phyloP scores from a whole-genome alignment of 2,888 invertebrate species.

The Scaptomyza polygonia region DNA sequence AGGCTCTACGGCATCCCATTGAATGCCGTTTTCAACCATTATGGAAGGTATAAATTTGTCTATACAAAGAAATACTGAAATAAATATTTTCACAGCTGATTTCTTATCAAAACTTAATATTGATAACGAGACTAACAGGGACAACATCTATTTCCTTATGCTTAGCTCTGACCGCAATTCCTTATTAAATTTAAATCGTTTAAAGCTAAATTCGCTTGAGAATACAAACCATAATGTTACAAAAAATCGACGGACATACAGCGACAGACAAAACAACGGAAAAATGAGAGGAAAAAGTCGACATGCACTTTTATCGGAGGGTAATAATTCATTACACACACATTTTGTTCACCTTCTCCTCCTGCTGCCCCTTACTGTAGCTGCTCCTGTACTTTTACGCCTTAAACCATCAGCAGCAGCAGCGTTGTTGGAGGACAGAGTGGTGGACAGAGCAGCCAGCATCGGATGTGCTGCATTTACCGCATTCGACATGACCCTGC shows the following conservation, averaged over 20 bases:
- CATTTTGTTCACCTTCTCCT: slow-evolving; percentile 55
- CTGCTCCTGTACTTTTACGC: slow-evolving; percentile 54
- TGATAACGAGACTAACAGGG: background rate
- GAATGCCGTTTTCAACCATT: background rate
- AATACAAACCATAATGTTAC: slow-evolving; percentile 30
- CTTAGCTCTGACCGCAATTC: background rate
- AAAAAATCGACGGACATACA: slow-evolving; percentile 42
- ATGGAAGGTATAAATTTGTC: too few relatives aligned
- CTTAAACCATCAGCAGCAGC: slow-evolving; percentile 68
- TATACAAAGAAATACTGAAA: too few relatives aligned
- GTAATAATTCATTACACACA: slow-evolving; percentile 82
- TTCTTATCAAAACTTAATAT: too few relatives aligned
- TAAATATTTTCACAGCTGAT: too few relatives aligned
- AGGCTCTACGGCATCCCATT: slow-evolving; percentile 20
- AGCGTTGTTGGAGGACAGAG: slow-evolving; percentile 19
- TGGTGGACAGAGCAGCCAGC: slow-evolving; percentile 35
- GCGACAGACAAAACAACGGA: slow-evolving; percentile 12
- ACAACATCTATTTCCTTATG: too few relatives aligned
- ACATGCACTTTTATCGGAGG: slow-evolving; percentile 80
- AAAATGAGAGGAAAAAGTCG: slow-evolving; percentile 48
- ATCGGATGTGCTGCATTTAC: slow-evolving; percentile 76
- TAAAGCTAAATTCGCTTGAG: slow-evolving; percentile 32
- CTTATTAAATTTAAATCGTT: slow-evolving; percentile 20
- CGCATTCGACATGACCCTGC: slow-evolving; percentile 68
- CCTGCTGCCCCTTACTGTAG: slow-evolving; percentile 5